Percentiles rank a stretch among this genome's conserved stretches.
phyloP scores from a whole-genome alignment of 2,888 invertebrate species.

The Adelphocoris suturalis region DNA sequence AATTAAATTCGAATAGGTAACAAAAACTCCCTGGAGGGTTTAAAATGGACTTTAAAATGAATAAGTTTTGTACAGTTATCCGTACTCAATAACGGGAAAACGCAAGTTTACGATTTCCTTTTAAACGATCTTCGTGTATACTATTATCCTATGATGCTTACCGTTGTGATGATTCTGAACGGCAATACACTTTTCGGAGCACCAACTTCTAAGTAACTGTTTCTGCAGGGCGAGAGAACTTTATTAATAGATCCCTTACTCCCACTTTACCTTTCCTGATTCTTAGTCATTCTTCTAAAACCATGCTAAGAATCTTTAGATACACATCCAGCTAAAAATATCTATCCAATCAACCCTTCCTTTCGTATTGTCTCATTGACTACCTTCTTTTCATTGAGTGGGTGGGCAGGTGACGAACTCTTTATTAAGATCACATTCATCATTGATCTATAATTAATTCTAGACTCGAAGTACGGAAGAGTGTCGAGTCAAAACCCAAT shows the following conservation, averaged over 20 bases:
- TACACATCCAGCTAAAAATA: slow-evolving; percentile 10
- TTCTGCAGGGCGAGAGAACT: background rate
- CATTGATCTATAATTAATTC: too few relatives aligned
- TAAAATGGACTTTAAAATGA: too few relatives aligned
- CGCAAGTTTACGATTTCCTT: too few relatives aligned
- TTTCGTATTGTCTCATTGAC: slow-evolving; percentile 32
- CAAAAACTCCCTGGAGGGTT: too few relatives aligned
- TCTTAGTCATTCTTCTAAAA: slow-evolving; percentile 53
- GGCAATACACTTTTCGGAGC: background rate
- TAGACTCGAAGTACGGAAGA: too few relatives aligned
- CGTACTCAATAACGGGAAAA: too few relatives aligned
- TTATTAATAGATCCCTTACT: slow-evolving; percentile 55
- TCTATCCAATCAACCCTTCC: slow-evolving; percentile 1
- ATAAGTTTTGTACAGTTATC: too few relatives aligned
- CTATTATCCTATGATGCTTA: too few relatives aligned
- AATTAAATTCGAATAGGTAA: too few relatives aligned
- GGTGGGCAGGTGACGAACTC: background rate
- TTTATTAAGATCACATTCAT: too few relatives aligned
- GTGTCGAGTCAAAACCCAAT: too few relatives aligned
- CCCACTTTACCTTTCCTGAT: slow-evolving; percentile 53
- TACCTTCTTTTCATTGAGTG: background rate
- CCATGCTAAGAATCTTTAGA: slow-evolving; percentile 6
- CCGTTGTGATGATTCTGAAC: background rate
- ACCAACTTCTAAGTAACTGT: slow-evolving; percentile 41
- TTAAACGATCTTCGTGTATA: too few relatives aligned